Percentiles rank a stretch among this genome's conserved stretches.
Conservation (phyloP, 2,113 vertebrate genomes). For the Camarhynchus parvulus region DNA sequence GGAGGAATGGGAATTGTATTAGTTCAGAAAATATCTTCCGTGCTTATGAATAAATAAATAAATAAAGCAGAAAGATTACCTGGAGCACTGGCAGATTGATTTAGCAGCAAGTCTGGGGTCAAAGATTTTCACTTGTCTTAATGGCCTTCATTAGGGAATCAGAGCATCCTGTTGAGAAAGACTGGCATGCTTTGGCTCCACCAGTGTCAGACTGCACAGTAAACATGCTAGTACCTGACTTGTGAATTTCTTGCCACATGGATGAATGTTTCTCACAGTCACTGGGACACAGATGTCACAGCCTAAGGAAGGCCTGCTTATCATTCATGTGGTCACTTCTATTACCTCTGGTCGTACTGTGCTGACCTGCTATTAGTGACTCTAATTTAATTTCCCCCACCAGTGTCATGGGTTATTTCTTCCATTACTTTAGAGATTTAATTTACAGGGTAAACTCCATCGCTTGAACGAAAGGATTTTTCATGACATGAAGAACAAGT, state of each 20-base stretch:
- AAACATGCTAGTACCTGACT: conserved; percentile 69
- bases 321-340: conserved; percentile 81
- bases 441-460: conserved; percentile 79
- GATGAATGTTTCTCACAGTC: conserved; percentile 71
- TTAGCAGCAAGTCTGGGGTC: not conserved
- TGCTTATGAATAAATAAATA: not conserved
- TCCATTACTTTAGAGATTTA: conserved; percentile 81
- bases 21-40: conserved; percentile 64
- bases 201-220: conserved; percentile 3
- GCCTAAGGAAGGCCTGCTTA: conserved; percentile 71
- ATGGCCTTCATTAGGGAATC: conserved; percentile 64
- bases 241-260: conserved; percentile 66
- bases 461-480: conserved; percentile 71
- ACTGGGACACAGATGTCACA: conserved; percentile 68
- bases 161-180: conserved; percentile 60
- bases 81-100: conserved; percentile 50
- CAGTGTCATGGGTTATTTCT: conserved; percentile 79
- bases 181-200: conserved; percentile 26
- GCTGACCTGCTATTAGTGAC: conserved; percentile 81
- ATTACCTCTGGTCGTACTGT: conserved; percentile 72
- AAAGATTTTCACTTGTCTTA: conserved; percentile 67
- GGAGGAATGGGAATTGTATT: not conserved
- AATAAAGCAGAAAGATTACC: not conserved
- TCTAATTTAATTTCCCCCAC: conserved; percentile 85
- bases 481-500: conserved; percentile 69